Evolutionary conservation across 2,797 vertebrate species (phyloP).

Genomic region (Salmo trutta): DNA sequence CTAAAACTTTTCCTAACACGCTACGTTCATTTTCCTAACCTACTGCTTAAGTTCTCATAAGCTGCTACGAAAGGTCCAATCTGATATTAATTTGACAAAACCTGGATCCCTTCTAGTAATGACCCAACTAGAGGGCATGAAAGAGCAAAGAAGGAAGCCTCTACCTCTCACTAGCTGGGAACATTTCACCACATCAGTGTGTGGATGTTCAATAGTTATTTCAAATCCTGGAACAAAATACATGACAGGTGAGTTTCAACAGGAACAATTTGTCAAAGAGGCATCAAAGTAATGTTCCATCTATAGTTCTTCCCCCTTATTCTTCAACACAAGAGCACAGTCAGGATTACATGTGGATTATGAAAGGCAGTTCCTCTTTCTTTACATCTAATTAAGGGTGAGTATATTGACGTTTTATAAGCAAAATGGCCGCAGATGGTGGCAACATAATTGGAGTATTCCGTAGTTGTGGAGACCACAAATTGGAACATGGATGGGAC

Average conservation of each 20-base stretch:
- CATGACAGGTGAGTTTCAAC: slow-evolving; percentile 73
- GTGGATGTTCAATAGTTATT: slow-evolving; percentile 99
- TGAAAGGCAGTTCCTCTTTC: not conserved
- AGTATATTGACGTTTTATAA: not conserved
- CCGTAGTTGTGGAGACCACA: not conserved
- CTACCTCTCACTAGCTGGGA: slow-evolving; percentile 99
- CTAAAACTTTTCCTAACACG: too few species aligned
- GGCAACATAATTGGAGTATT: not conserved
- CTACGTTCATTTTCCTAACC: too few species aligned
- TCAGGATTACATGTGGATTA: not conserved
- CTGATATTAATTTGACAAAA: too few species aligned
- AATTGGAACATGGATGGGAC: not conserved
- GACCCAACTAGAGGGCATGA: slow-evolving; percentile 64
- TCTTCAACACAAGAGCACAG: not conserved
- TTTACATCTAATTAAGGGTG: not conserved
- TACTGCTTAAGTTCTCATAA: too few species aligned
- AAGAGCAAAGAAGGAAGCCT: slow-evolving; percentile 77
- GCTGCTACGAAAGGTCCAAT: too few species aligned
- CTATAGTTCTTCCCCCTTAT: not conserved
- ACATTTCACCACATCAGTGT: slow-evolving; percentile 99
- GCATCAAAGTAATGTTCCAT: not conserved
- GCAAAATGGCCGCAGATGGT: not conserved
- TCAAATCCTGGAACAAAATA: slow-evolving; percentile 94
- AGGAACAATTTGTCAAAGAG: slow-evolving; percentile 24
- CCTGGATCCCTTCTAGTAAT: too few species aligned